Base-by-base conservation (phyloP, 2,888 invertebrate species). In the Eretmocerus hayati region DNA sequence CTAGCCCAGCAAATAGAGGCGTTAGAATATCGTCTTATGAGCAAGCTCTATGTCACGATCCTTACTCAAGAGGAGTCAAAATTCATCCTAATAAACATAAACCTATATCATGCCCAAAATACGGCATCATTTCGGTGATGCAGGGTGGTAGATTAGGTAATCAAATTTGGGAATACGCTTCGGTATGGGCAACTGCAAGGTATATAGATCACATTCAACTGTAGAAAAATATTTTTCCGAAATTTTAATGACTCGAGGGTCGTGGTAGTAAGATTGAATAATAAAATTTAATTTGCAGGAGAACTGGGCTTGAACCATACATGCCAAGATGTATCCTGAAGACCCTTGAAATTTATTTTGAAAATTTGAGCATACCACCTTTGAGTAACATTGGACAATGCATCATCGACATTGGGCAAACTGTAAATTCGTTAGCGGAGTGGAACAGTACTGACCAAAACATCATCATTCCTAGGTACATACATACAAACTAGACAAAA, bases 381-480 rank as follows among this genome's bases (percentile, higher is more conserved):
- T 71, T 79, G 38, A 76, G 76, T 54, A 76, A 76, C 58, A 77
- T 79, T 43, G 73, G 75, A 19, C 74, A 75, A 55, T 80, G 79
- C 57, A 75, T 73, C 2, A 65, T 78, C 15, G 73, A 74, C 50
- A 65, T 73, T 50, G 67, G 69, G 15, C 71, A 71, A 39, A 73
- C 76, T 43, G 75, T 77, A 30, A 74, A 69, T 55, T 75, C 77
- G 4, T 62, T 76, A 44, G 73, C 75, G 36, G 71, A 72, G 35
- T 79, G 78, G 79, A 77, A 76, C 58, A 75, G 72, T 62, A 77
- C 77, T 11, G 75, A 77, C 44, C 78, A 78, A 60, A 77, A 76
- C 59, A 78, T 79, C 52, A 72, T 78, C 54, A 68, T 79, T 58
- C 77, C 77, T 47, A 72, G 73, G 69, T 69, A 56, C 42, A 42